Percentiles rank a stretch among this genome's conserved stretches.
Evolutionary conservation across 2,113 vertebrate genomes (phyloP).

Genomic region (Mormyrus lacerda): DNA sequence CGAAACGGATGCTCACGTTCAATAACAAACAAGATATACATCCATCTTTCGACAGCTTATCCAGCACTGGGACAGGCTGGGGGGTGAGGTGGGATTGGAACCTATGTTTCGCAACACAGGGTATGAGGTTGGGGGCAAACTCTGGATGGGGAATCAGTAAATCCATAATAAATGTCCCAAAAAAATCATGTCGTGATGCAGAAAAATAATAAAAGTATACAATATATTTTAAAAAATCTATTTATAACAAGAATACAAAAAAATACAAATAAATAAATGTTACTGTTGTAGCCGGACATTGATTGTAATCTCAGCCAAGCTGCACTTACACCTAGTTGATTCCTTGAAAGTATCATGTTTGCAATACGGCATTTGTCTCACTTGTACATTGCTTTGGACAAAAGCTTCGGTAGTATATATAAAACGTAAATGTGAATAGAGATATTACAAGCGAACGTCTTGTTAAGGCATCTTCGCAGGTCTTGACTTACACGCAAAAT

Average conservation of each 20-base stretch:
- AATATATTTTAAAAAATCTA: neutral
- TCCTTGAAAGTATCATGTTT: neutral
- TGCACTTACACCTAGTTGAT: neutral
- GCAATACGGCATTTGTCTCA: neutral
- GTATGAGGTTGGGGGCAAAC: neutral
- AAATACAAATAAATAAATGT: neutral
- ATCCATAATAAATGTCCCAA: neutral
- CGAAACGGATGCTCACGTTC: neutral
- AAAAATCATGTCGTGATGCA: neutral
- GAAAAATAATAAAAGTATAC: neutral
- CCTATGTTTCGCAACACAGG: neutral
- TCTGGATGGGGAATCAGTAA: neutral
- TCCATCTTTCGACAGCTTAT: neutral
- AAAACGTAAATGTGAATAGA: neutral
- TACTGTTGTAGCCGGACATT: neutral
- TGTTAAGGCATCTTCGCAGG: neutral
- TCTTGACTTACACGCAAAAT: neutral
- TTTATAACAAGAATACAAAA: neutral
- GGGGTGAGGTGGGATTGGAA: neutral
- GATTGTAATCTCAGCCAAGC: neutral
- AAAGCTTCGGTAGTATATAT: neutral
- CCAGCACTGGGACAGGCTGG: neutral
- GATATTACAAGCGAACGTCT: neutral
- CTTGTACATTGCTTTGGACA: neutral
- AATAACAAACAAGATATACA: neutral